Percentiles rank a stretch among this genome's conserved stretches.
Evolutionary conservation across 2,113 vertebrate genomes (phyloP).

Genomic region (Hystrix cristata): DNA sequence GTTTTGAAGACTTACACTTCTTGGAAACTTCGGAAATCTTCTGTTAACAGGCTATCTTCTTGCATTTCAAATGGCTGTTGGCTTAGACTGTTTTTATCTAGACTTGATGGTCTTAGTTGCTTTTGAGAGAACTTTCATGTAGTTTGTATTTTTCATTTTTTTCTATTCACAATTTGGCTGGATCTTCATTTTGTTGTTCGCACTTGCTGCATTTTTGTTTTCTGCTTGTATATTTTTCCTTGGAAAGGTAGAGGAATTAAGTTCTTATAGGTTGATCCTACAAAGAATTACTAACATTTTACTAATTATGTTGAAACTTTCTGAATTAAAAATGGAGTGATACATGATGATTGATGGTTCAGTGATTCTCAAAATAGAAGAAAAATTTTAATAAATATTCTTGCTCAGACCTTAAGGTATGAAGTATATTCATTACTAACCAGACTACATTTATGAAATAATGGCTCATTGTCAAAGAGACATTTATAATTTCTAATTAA

Average conservation of each 20-base stretch:
- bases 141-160: neutral
- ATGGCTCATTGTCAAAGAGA: slow-evolving; percentile 74
- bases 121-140: neutral
- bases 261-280: neutral
- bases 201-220: neutral
- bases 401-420: neutral
- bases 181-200: neutral
- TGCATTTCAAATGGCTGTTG: neutral
- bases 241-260: neutral
- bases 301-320: slow-evolving; percentile 26
- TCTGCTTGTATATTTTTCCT: neutral
- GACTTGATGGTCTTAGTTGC: no score
- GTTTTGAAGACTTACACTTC: neutral
- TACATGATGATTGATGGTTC: slow-evolving; percentile 18
- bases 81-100: neutral
- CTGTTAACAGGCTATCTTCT: fast-evolving
- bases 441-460: slow-evolving; percentile 52
- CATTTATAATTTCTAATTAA: slow-evolving; percentile 75
- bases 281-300: neutral
- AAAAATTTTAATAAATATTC: slow-evolving; percentile 61
- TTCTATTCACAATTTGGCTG: neutral
- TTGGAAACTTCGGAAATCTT: neutral
- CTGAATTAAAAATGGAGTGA: neutral
- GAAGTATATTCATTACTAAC: slow-evolving; percentile 55
- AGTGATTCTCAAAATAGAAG: slow-evolving; percentile 48